A percentile compares a stretch with the other conserved stretches of the same genome.
Evolutionary conservation across 2,113 vertebrate species (phyloP).

Genomic region (Pterocles orientalis): DNA sequence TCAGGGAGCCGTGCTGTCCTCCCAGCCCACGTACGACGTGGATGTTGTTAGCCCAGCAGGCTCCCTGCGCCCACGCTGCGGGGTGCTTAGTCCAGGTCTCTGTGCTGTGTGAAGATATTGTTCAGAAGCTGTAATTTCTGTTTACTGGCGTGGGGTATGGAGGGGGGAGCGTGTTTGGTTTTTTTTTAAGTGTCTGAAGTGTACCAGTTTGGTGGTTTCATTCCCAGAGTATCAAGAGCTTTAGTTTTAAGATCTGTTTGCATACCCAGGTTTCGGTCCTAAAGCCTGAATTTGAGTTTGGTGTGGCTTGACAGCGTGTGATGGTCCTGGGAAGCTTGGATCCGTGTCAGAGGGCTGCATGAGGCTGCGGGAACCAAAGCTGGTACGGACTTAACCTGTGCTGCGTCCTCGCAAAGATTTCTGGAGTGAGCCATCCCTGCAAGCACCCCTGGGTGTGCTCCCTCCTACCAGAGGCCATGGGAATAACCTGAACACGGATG

Average conservation of each 20-base stretch:
- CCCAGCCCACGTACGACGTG: accelerated
- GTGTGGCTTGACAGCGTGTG: not conserved
- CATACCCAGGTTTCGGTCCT: not conserved
- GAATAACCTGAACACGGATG: accelerated
- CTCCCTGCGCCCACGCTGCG: accelerated
- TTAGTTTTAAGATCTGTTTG: not conserved
- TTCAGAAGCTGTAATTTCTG: not conserved
- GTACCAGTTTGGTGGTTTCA: not conserved
- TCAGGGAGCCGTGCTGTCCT: not conserved
- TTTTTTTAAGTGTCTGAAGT: not conserved
- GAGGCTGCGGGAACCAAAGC: not conserved
- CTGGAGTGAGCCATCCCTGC: not conserved
- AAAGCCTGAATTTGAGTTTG: not conserved
- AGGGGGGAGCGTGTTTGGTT: too few species aligned
- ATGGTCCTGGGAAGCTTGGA: not conserved
- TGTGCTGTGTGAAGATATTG: accelerated
- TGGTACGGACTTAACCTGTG: accelerated
- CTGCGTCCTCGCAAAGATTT: accelerated
- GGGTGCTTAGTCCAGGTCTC: accelerated
- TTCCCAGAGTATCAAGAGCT: not conserved
- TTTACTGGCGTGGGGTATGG: not conserved
- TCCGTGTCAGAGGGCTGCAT: not conserved
- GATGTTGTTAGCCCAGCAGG: not conserved
- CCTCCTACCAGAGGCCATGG: not conserved
- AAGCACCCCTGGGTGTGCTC: accelerated